Evolutionary conservation across 1,140 invertebrate genomes (phyloP), one percentile per base, ranked within the genome.

Genomic region (Panagrolaimus sp.): DNA sequence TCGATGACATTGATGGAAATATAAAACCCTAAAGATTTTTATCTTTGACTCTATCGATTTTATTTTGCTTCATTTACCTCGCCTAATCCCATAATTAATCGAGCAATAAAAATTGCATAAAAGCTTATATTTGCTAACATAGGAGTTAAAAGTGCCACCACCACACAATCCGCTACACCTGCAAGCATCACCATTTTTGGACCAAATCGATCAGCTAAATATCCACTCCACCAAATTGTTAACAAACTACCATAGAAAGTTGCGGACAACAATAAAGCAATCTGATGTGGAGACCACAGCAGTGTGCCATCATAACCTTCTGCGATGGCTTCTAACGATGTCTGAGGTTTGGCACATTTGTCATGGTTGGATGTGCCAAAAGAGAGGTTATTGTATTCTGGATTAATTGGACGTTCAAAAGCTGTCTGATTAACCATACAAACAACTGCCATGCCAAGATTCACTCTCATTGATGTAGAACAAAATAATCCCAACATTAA

Each of bases 351-450:
- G 0, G 27, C 27, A 38, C 27, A 31, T 42, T 20, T 31, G 0
- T 43, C 9, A 31, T 43, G 27, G 38, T 63, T 27, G 2, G 11
- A 13, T 9, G 16, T 20, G 3, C 9, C 62, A 13, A 23, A 11
- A 7, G 62, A 63, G 1, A 16, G 14, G 3, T 63, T 31, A n/a
- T 9, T 27, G 14, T 27, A 63, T 0, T 13, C 27, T 27, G 9
- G 14, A 42, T 16, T 31, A n/a, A 8, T 31, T 42, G 16, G 16
- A 2, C 27, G 62, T 13, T 63, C 38, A 42, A 16, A 63, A 8
- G 27, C 62, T 43, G 27, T 63, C 14, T 63, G 16, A 42, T 63
- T 63, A 1, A 63, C 62, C 62, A 63, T 63, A 42, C 62, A 63
- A 63, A 63, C 62, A 9, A 63, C 38, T 2, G 62, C 27, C 62